Conservation (phyloP, 1,140 invertebrate species). For the Lepidotrigona ventralis region DNA sequence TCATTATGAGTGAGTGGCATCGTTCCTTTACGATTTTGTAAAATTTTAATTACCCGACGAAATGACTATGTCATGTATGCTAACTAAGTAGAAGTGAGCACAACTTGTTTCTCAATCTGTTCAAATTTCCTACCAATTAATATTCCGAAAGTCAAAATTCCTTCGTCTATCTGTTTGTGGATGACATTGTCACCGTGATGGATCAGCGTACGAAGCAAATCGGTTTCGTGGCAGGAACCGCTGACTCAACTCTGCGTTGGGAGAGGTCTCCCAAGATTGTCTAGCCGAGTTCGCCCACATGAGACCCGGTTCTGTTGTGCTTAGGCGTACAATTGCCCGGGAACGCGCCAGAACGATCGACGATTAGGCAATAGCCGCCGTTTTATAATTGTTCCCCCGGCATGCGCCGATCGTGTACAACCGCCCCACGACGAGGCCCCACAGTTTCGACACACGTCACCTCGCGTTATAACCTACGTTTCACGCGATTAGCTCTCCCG, state of each 20-base stretch:
- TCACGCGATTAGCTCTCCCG: constrained; percentile 19
- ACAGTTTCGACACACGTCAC: constrained; percentile 46
- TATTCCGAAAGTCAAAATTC: not conserved
- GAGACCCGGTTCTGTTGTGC: constrained; percentile 62
- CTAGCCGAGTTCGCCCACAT: constrained; percentile 72
- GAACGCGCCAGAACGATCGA: constrained; percentile 49
- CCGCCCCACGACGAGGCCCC: constrained; percentile 25
- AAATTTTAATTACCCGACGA: too few relatives aligned
- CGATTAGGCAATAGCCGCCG: constrained; percentile 60
- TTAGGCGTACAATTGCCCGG: constrained; percentile 62
- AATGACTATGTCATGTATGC: too few relatives aligned
- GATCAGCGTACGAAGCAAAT: constrained; percentile 16
- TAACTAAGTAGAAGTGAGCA: too few relatives aligned
- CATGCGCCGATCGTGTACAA: constrained; percentile 56
- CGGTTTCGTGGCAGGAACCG: constrained; percentile 63
- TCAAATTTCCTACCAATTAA: not conserved
- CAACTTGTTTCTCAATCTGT: not conserved
- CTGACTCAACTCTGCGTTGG: constrained; percentile 68
- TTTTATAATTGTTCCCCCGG: constrained; percentile 67
- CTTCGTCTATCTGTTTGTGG: not conserved
- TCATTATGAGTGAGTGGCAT: too few relatives aligned
- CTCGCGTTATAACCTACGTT: constrained; percentile 22
- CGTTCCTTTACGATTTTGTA: too few relatives aligned
- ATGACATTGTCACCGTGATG: constrained; percentile 15
- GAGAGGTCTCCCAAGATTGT: constrained; percentile 57